Conservation (phyloP, 2,113 vertebrate species). For the Numida meleagris region DNA sequence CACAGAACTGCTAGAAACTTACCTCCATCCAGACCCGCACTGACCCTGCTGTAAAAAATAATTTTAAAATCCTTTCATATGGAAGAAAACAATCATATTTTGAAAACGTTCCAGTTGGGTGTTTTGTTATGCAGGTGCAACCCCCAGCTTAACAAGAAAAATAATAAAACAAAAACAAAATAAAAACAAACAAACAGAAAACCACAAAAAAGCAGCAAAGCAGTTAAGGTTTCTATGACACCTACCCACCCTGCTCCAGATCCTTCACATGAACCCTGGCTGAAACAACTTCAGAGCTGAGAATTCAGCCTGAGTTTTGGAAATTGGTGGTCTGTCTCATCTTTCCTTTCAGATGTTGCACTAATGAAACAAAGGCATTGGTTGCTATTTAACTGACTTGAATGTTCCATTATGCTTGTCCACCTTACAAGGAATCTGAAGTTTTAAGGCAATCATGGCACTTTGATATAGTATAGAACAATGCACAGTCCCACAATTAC, state of each 20-base stretch:
- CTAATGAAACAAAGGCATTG: neutral
- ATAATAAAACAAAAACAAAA: neutral
- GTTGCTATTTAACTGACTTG: neutral
- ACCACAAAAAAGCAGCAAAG: neutral
- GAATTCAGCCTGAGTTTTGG: neutral
- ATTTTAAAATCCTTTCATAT: neutral
- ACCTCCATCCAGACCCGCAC: neutral
- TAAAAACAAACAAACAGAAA: neutral
- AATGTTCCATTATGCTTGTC: neutral
- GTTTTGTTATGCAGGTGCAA: neutral
- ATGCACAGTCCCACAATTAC: neutral
- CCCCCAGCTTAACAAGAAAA: neutral
- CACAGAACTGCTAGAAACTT: neutral
- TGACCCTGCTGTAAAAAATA: neutral
- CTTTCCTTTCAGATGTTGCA: neutral
- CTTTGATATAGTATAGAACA: neutral
- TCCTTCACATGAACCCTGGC: neutral
- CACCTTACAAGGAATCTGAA: neutral
- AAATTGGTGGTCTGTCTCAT: neutral
- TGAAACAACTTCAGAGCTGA: neutral
- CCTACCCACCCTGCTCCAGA: neutral
- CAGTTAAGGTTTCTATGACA: neutral
- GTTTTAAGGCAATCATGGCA: neutral
- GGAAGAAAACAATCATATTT: too few relatives aligned
- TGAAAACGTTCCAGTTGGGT: neutral